Base-by-base conservation (phyloP, 1,140 invertebrate species). In the Drosophila ercepeae region DNA sequence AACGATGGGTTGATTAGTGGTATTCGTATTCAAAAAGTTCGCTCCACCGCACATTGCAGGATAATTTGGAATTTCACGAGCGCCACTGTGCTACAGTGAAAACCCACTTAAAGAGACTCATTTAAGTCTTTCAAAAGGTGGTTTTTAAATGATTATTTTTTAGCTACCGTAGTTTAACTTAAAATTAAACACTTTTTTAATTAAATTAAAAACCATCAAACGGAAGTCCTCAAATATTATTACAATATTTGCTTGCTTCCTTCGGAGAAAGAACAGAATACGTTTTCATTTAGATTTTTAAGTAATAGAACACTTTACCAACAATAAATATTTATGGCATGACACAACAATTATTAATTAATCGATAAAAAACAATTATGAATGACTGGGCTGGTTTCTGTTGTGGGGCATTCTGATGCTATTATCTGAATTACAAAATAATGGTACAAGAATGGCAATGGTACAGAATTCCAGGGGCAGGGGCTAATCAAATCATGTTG, bases 301-400 rank as follows among this genome's bases (percentile, higher is more conserved):
- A 79, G 79, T 75, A 79, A 86, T 72, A 49, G 73, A 74, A 84
- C 79, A 84, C 65, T 75, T 84, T 89, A 89, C 84, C 78, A 89
- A 84, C 79, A 84, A 79, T 84, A 75, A 79, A 90, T 90, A 83
- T 83, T 81, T 84, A 90, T 88, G 88, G 76, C 88, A 90, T 90
- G 89, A 78, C 89, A 90, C 82, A 90, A 90, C 88, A 88, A 65
- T 82, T 89, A 89, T 86, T 83, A 83, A 77, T 78, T 89, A 89
- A 81, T 89, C 67, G 54, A 81, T 89, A 86, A 86, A 42, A 78
- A 72, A 81, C 63, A 89, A 84, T 76, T 78, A 75, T 89, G 69
- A 82, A 86, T 88, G 64, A 82, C 59, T 71, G 82, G 79, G 59
- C 68, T 65, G 61, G 76, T 76, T 76, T 54, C 71, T 60, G 52